Conservation (phyloP, 2,113 vertebrate genomes). For the Psittacula cyanocephala region DNA sequence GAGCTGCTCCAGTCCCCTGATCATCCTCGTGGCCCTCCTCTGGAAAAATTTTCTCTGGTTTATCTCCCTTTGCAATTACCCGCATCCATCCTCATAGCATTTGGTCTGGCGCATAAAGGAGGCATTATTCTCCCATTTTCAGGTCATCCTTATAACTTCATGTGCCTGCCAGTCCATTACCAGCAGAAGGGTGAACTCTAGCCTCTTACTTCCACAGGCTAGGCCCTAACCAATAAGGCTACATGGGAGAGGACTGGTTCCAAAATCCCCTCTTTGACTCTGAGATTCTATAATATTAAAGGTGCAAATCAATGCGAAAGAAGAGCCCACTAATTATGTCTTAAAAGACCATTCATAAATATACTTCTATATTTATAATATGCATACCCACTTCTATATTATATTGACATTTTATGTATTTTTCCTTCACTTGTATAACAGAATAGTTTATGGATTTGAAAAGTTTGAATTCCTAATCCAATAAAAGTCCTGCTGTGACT, state of each 20-base stretch:
- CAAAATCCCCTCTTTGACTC: background rate
- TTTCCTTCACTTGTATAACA: background rate
- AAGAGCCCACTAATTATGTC: background rate
- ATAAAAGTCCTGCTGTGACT: background rate
- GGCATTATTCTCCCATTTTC: background rate
- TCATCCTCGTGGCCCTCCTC: background rate
- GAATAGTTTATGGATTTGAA: background rate
- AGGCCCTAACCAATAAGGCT: background rate
- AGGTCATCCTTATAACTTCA: background rate
- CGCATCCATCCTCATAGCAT: background rate
- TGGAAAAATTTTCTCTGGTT: background rate
- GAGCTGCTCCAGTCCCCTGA: background rate
- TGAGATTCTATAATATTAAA: background rate
- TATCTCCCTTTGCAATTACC: background rate
- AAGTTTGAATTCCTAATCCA: background rate
- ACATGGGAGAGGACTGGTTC: accelerated
- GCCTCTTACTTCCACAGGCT: background rate
- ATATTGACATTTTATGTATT: background rate
- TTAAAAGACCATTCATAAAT: background rate
- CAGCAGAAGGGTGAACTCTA: background rate
- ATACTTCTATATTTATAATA: background rate
- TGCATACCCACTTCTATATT: background rate
- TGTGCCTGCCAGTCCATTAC: background rate
- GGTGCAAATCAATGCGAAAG: background rate
- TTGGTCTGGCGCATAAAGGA: background rate